Evolutionary conservation across 37 sponge, comb jelly and placozoan genomes (phyloP), one percentile per base, ranked within the genome.

Genomic region (Hexactinellida sp.): DNA sequence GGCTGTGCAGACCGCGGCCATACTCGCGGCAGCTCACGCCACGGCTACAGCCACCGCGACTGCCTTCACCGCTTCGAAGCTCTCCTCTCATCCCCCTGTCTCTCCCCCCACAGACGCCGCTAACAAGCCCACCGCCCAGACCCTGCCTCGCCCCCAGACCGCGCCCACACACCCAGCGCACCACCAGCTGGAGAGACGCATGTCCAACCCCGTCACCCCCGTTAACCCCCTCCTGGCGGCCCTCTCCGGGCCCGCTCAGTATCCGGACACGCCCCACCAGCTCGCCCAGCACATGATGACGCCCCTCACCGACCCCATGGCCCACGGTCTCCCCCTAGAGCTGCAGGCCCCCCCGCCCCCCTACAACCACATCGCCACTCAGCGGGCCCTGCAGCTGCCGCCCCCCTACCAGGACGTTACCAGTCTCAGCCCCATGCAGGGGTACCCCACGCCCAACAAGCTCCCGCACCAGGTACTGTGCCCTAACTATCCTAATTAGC

Each of bases 181-280:
- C 47, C 21, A 10, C 5, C 76, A 63, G 76, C 76, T 63, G 76
- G 76, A 63, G 76, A 63, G 76, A 63, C 76, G 76, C 32, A 63
- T 63, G 76, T 63, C 76, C 25, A 63, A 7, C 34, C 76, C 76
- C 28, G 28, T 63, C 76, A 63, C 76, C 3, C 76, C 76, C 13
- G 34, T 63, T 7, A 63, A 63, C 76, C 76, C 76, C 34, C 76
- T 63, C 76, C 3, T 63, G 76, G 76, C 76, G 25, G 76, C 76
- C 5, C 76, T 63, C 3, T 63, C 76, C 25, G 76, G 21, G 3
- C 76, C 76, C 76, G 76, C 34, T 7, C 76, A 63, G 13, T 63
- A 21, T n/a, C 76, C 76, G 3, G 76, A 63, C 34, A 21, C 76
- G 5, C 76, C 76, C 28, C 76, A 63, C 34, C 76, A 63, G 76